A percentile compares a stretch with the other conserved stretches of the same genome.
These are phyloP conservation scores for Grapholita molesta DNA, from an alignment of 1,140 invertebrate genomes.

Conservation along the genomic window DNA sequence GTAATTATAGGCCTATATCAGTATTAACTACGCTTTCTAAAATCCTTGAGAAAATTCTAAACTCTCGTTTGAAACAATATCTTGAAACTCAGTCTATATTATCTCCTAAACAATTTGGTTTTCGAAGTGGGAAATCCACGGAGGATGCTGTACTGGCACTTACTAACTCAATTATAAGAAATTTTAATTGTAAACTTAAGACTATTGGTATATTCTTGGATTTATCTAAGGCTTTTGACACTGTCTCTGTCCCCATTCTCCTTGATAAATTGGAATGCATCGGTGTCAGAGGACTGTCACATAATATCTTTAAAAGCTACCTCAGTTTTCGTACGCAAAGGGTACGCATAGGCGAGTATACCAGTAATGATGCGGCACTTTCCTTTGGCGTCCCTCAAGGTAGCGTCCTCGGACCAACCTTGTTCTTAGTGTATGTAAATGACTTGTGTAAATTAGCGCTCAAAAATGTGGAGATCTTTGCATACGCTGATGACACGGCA, in stretches of 20 bases:
- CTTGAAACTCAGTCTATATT: neutral
- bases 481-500: conserved; percentile 33
- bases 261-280: neutral
- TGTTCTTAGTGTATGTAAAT: conserved; percentile 31
- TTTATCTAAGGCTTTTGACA: neutral
- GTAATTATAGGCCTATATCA: neutral
- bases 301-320: neutral
- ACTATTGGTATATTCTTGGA: neutral
- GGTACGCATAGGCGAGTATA: neutral
- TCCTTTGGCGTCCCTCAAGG: conserved; percentile 25
- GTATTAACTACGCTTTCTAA: conserved; percentile 16
- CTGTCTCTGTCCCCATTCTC: neutral
- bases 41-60: conserved; percentile 26
- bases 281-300: neutral
- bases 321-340: neutral
- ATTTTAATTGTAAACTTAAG: neutral
- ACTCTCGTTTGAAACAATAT: neutral
- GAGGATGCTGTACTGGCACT: neutral
- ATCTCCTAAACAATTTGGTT: neutral
- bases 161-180: neutral
- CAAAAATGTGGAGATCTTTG: conserved; percentile 15
- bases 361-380: conserved; percentile 16
- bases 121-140: neutral
- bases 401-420: conserved; percentile 30
- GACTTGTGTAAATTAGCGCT: conserved; percentile 22